Conservation (phyloP, 2,113 vertebrate genomes). For the Danionella cerebrum region DNA sequence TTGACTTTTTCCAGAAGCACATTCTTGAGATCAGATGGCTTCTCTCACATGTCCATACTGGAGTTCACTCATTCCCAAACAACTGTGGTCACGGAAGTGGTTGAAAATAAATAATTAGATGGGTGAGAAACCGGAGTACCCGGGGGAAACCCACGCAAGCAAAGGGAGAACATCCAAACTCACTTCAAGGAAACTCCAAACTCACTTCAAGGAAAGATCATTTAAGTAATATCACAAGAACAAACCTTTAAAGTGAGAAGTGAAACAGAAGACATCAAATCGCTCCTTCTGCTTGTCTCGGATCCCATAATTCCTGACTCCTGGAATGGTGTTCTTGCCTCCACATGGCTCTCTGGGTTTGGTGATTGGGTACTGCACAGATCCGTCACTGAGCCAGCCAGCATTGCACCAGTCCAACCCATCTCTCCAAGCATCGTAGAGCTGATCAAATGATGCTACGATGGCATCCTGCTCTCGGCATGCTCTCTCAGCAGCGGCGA, state of each 20-base stretch:
- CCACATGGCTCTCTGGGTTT: conserved; percentile 86
- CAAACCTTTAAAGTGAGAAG: conserved; percentile 86
- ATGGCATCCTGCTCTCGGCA: conserved; percentile 82
- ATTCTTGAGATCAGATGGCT: no score
- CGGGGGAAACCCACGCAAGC: no score
- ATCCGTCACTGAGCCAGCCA: conserved; percentile 89
- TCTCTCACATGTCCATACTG: no score
- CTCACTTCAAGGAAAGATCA: no score
- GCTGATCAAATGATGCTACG: conserved; percentile 87
- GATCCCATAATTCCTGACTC: conserved; percentile 85
- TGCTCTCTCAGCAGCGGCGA: conserved; percentile 75
- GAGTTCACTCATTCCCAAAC: no score
- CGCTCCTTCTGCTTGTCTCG: conserved; percentile 85
- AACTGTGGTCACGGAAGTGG: no score
- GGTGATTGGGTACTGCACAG: conserved; percentile 90
- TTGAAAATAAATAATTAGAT: no score
- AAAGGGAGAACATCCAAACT: no score
- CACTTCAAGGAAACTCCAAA: no score
- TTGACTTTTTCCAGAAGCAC: no score
- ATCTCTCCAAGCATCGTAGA: conserved; percentile 80
- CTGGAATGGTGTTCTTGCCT: conserved; percentile 80
- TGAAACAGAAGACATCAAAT: conserved; percentile 97
- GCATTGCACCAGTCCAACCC: conserved; percentile 98
- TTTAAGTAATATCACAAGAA: background rate
- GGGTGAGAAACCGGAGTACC: no score